Evolutionary conservation across 2,797 vertebrate species (phyloP).

Genomic region (Pyrocephalus nanus): DNA sequence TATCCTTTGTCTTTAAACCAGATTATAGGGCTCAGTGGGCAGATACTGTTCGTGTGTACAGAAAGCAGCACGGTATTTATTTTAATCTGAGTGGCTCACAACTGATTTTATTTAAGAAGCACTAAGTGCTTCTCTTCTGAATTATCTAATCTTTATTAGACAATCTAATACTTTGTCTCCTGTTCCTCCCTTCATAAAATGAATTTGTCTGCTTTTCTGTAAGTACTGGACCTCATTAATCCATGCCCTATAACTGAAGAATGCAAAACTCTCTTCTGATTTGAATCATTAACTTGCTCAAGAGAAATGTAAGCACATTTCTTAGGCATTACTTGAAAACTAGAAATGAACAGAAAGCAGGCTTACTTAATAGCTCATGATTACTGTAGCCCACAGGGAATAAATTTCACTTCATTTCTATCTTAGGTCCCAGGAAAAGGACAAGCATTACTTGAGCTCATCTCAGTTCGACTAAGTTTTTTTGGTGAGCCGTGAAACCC

Average conservation of each 20-base stretch:
- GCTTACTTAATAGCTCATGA: background rate
- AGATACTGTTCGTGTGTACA: background rate
- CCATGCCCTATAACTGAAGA: background rate
- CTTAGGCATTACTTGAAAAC: conserved; percentile 22
- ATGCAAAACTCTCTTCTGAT: background rate
- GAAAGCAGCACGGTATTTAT: background rate
- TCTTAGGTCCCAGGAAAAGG: background rate
- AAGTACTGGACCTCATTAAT: conserved; percentile 6
- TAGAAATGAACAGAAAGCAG: background rate
- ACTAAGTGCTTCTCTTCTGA: conserved; percentile 35
- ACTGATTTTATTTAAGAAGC: conserved; percentile 37
- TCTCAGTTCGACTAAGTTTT: background rate
- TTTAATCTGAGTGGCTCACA: conserved; percentile 18
- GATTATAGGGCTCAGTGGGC: background rate
- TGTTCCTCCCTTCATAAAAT: background rate
- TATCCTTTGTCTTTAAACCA: conserved; percentile 13
- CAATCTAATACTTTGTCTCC: conserved; percentile 34
- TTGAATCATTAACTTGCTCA: background rate
- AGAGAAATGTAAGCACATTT: conserved; percentile 36
- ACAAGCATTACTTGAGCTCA: background rate
- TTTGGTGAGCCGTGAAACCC: background rate
- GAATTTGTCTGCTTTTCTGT: conserved; percentile 35
- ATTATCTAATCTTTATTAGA: conserved; percentile 43
- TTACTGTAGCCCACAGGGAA: background rate
- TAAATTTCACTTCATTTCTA: background rate